Evolutionary conservation across 2,797 vertebrate genomes (phyloP).

Genomic region (Amphiprion clarkii): DNA sequence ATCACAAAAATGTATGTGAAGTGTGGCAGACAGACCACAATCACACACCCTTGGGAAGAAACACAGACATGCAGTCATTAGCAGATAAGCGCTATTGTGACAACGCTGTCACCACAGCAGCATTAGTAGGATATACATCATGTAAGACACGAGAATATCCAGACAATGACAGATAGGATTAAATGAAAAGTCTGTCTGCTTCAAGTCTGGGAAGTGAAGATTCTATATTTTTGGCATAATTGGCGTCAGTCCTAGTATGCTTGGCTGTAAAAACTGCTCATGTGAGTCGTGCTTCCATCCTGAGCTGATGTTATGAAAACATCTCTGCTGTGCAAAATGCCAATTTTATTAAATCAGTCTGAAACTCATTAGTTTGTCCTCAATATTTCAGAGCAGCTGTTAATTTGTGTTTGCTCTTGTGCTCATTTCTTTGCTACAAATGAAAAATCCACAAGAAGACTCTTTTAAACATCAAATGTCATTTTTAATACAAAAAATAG

Average conservation of each 20-base stretch:
- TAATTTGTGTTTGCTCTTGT: not conserved
- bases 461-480: not conserved
- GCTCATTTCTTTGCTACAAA: not conserved
- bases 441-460: not conserved
- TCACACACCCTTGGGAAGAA: not conserved
- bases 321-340: not conserved
- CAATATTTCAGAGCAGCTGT: not conserved
- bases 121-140: not conserved
- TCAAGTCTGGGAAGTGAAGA: not conserved
- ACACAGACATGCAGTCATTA: not conserved
- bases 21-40: not conserved
- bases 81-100: not conserved
- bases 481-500: slow-evolving; percentile 41
- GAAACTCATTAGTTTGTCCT: not conserved
- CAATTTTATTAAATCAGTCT: not conserved
- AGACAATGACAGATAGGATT: not conserved
- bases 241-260: too few species aligned
- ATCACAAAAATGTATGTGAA: too few species aligned
- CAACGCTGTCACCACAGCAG: not conserved
- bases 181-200: slow-evolving; percentile 20
- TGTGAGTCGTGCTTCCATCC: too few species aligned
- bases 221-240: not conserved
- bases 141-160: not conserved
- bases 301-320: not conserved
- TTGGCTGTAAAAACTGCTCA: too few species aligned